Percentiles rank a stretch among this genome's conserved stretches.
These are phyloP conservation scores for Grantiella picta DNA, from an alignment of 2,113 vertebrate genomes.

Conservation along the genomic window DNA sequence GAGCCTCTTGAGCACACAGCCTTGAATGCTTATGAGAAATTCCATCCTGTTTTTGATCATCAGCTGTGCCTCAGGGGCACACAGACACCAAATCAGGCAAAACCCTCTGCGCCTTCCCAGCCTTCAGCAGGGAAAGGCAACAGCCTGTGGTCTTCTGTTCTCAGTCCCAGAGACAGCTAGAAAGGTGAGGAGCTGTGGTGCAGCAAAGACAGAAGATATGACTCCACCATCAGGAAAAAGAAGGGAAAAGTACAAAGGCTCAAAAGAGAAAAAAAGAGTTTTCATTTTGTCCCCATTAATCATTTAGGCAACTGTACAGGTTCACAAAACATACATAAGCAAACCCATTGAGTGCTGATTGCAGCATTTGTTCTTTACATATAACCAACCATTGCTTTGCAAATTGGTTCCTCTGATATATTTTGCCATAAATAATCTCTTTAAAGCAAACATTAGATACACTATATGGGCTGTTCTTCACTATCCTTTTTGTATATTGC, in stretches of 20 bases:
- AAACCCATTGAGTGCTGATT: not conserved
- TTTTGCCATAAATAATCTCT: constrained; percentile 30
- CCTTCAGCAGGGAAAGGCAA: not conserved
- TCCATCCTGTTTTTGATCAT: not conserved
- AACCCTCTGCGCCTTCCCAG: not conserved
- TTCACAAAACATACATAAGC: not conserved
- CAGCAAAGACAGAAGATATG: not conserved
- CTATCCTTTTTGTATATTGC: not conserved
- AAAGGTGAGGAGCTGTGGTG: not conserved
- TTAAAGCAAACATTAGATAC: not conserved
- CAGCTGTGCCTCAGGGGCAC: not conserved
- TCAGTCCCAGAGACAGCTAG: not conserved
- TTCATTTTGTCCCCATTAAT: constrained; percentile 4
- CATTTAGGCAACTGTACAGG: not conserved
- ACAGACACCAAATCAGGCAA: not conserved
- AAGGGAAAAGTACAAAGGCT: not conserved
- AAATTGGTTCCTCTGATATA: constrained; percentile 21
- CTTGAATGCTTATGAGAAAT: not conserved
- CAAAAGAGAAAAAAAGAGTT: not conserved
- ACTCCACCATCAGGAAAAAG: constrained; percentile 28
- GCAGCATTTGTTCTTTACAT: not conserved
- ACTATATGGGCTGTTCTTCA: not conserved
- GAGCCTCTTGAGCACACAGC: not conserved
- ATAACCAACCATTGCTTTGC: not conserved
- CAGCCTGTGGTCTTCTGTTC: not conserved